These are phyloP conservation scores for Hozukius guyotensis DNA, from an alignment of 2,797 vertebrate species.

Conservation along the genomic window DNA sequence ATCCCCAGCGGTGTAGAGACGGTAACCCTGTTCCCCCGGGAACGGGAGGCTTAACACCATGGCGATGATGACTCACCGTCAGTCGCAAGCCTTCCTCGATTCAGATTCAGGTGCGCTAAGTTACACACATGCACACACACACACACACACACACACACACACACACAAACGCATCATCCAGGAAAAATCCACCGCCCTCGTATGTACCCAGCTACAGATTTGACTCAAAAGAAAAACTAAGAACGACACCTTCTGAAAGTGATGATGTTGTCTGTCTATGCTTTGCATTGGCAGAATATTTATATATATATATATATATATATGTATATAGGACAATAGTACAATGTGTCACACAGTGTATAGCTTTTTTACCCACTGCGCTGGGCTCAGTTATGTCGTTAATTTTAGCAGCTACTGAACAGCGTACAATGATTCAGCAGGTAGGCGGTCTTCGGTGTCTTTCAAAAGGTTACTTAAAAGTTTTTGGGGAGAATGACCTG, in stretches of 20 bases:
- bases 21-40: slow-evolving; percentile 75
- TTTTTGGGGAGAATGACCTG: background rate
- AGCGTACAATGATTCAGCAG: background rate
- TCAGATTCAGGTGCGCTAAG: slow-evolving; percentile 68
- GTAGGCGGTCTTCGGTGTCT: background rate
- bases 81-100: slow-evolving; percentile 57
- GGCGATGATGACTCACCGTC: slow-evolving; percentile 77
- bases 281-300: background rate
- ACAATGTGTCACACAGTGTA: background rate
- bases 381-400: background rate
- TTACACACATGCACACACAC: slow-evolving; percentile 19
- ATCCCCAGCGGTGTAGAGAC: slow-evolving; percentile 68
- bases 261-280: background rate
- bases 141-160: background rate
- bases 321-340: background rate
- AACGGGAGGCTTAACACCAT: slow-evolving; percentile 74
- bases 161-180: slow-evolving; percentile 7
- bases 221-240: slow-evolving; percentile 24
- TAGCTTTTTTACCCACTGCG: background rate
- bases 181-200: slow-evolving; percentile 26
- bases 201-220: slow-evolving; percentile 26
- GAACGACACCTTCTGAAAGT: background rate
- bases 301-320: background rate
- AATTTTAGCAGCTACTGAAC: slow-evolving; percentile 16
- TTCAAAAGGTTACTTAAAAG: background rate